Evolutionary conservation across 2,888 invertebrate species (phyloP), one percentile per base, ranked within the genome.

Genomic region (Orgyia antiqua): DNA sequence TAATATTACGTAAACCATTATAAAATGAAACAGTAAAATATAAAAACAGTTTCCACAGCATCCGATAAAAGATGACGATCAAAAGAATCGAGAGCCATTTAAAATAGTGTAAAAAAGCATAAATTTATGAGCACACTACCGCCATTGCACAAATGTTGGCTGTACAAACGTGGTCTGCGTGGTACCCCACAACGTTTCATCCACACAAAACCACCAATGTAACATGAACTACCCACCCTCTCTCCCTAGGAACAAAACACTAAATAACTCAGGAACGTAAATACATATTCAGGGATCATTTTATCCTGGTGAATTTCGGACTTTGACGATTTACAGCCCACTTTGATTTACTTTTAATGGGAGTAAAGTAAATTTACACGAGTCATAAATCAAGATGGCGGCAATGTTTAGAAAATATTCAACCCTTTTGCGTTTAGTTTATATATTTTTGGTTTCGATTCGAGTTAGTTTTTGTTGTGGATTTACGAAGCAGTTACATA

Each of bases 281-380:
- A 24, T 9, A 19, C 4, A 26, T 19, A 10, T 8, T 1, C 4
- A 44, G 28, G 36, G 51, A 12, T 38, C 56, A 30, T 15, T 7
- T 13, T 34, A 41, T 8, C 27, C 18, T 58, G 54, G 68, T 21
- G 32, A 24, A 35, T 15, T 42, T 28, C 41, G 45, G 52, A 60
- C 68, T 69, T 71, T 70, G 70, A 68, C 70, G 63, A 70, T 71
- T 68, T 67, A 69, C 63, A 65, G 52, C 59, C 50, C 42, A 62
- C 64, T 64, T 68, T 71, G 71, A 72, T 72, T 71, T 70, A 71
- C 59, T 68, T 68, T 70, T 70, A 71, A 73, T 70, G 70, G 68
- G 41, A 34, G 52, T 51, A 51, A 58, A 64, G 66, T 62, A 68
- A 68, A 69, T 71, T 69, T 68, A 71, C 68, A 67, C 62, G 52